A percentile compares a stretch with the other conserved stretches of the same genome.
Evolutionary conservation across 1,140 invertebrate genomes (phyloP).

Genomic region (roundworm (Caenorhabditis elegans)): WBcel235 BX284604.4:1502001-1502500

Average conservation of each 20-base stretch:
- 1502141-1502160: no score
- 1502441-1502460: conserved; percentile 65
- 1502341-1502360: conserved; percentile 64
- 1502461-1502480: not conserved
- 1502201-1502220: conserved; percentile 65
- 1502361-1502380: conserved; percentile 66
- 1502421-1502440: conserved; percentile 64
- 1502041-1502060: no score
- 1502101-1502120: no score
- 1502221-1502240: conserved; percentile 62
- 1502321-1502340: conserved; percentile 64
- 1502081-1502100: no score
- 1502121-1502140: no score
- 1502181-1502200: conserved; percentile 66
- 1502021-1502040: no score
- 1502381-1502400: conserved; percentile 65
- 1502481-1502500: not conserved
- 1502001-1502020: no score
- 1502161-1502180: conserved; percentile 63
- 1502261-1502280: not conserved
- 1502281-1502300: no score
- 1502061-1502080: no score
- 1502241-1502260: conserved; percentile 50
- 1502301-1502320: conserved; percentile 63
- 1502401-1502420: conserved; percentile 63